These are phyloP conservation scores for Loriculus beryllinus DNA, from an alignment of 2,797 vertebrate genomes.

Conservation along the genomic window DNA sequence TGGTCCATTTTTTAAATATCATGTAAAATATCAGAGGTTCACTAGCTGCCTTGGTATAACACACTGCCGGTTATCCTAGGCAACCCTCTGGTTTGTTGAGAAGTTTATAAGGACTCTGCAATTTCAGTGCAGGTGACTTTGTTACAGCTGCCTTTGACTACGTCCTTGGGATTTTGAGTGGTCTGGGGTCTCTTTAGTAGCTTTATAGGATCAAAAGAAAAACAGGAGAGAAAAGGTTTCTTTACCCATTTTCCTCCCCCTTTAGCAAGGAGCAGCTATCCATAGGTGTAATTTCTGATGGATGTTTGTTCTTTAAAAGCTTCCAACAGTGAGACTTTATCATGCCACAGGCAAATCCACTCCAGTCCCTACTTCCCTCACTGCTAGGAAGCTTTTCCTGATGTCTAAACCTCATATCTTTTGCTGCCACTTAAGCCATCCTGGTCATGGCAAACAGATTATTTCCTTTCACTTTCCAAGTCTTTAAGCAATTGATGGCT, in stretches of 20 bases:
- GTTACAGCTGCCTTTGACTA: background rate
- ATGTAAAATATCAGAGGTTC: background rate
- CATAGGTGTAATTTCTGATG: background rate
- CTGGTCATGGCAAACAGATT: background rate
- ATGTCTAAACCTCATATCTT: background rate
- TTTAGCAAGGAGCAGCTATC: background rate
- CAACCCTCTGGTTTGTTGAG: background rate
- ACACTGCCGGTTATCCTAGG: background rate
- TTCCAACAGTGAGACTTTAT: background rate
- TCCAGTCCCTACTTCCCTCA: background rate
- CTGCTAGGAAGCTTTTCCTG: background rate
- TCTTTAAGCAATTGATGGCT: background rate
- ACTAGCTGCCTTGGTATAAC: background rate
- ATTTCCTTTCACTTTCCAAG: background rate
- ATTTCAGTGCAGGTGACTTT: background rate
- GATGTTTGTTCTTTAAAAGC: constrained; percentile 24
- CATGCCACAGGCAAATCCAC: background rate
- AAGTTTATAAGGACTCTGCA: background rate
- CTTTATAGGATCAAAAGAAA: background rate
- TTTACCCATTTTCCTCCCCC: background rate
- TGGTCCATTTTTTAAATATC: background rate
- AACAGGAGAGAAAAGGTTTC: background rate
- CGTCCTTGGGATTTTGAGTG: accelerated
- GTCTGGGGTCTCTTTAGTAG: background rate
- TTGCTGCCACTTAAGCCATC: background rate